Percentiles rank a stretch among this genome's conserved stretches.
Evolutionary conservation across 2,113 vertebrate genomes (phyloP).

Genomic region (Motacilla tschutschensis): DNA sequence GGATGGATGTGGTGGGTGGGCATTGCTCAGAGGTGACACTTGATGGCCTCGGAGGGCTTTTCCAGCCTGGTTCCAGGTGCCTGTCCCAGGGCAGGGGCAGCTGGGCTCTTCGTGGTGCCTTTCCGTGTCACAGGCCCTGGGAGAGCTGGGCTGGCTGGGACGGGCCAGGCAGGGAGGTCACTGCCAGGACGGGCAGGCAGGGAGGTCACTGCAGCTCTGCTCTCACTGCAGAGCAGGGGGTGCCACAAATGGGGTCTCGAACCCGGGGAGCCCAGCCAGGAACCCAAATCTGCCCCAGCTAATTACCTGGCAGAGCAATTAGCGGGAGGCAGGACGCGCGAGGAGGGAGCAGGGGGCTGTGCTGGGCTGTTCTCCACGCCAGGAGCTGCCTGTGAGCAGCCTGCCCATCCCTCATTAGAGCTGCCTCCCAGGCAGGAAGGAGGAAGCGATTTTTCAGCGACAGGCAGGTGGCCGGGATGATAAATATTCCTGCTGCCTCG

Average conservation of each 20-base stretch:
- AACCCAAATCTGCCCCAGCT: not conserved
- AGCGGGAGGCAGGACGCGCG: not conserved
- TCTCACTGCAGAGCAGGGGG: not conserved
- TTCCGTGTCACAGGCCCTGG: not conserved
- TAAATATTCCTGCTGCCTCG: slow-evolving; percentile 33
- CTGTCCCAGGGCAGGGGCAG: not conserved
- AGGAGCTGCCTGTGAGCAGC: not conserved
- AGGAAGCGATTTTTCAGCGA: slow-evolving; percentile 33
- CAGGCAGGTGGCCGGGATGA: slow-evolving; percentile 50
- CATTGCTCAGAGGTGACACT: fast-evolving
- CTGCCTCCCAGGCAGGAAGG: not conserved
- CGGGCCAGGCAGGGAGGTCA: not conserved
- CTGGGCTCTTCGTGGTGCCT: not conserved
- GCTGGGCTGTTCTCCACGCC: not conserved
- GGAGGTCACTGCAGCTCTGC: not conserved
- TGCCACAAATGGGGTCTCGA: not conserved
- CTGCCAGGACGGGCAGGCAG: not conserved
- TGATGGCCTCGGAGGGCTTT: not conserved
- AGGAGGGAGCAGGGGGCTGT: not conserved
- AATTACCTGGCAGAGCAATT: slow-evolving; percentile 14
- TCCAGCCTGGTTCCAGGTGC: not conserved
- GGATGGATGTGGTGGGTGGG: not conserved
- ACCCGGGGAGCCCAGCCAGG: not conserved
- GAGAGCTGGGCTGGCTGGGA: not conserved
- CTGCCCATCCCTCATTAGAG: slow-evolving; percentile 37